Conservation (phyloP, 2,113 vertebrate genomes). For the Guaruba guarouba region DNA sequence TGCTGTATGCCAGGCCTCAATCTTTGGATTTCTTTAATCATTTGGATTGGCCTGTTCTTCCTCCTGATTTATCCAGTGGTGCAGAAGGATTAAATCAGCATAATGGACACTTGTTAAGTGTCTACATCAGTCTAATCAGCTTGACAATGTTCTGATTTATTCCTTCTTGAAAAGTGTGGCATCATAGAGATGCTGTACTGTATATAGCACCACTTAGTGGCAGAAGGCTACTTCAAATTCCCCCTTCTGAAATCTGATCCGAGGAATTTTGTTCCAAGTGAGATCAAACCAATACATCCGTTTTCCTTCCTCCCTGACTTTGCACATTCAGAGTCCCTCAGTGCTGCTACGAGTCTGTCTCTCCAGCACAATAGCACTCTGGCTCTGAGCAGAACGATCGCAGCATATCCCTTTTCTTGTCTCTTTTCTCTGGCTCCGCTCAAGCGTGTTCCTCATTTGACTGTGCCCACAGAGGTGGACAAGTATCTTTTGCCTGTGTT, state of each 20-base stretch:
- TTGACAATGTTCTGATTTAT: neutral
- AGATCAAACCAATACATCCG: neutral
- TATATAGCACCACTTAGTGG: slow-evolving; percentile 66
- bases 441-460: accelerated
- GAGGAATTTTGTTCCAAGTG: accelerated
- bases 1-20: neutral
- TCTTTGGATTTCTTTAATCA: slow-evolving; percentile 26
- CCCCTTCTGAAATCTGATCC: neutral
- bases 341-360: accelerated
- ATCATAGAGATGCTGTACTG: neutral
- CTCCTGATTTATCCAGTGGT: neutral
- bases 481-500: neutral
- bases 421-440: accelerated
- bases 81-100: neutral
- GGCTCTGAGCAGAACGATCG: accelerated
- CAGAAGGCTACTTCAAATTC: neutral
- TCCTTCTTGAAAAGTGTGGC: neutral
- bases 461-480: neutral
- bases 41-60: slow-evolving; percentile 20
- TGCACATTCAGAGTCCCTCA: neutral
- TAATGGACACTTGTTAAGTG: neutral
- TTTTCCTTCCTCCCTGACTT: neutral
- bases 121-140: neutral
- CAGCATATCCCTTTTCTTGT: accelerated
- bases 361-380: neutral